Conservation (phyloP, 2,113 vertebrate genomes). For the Vimba vimba region DNA sequence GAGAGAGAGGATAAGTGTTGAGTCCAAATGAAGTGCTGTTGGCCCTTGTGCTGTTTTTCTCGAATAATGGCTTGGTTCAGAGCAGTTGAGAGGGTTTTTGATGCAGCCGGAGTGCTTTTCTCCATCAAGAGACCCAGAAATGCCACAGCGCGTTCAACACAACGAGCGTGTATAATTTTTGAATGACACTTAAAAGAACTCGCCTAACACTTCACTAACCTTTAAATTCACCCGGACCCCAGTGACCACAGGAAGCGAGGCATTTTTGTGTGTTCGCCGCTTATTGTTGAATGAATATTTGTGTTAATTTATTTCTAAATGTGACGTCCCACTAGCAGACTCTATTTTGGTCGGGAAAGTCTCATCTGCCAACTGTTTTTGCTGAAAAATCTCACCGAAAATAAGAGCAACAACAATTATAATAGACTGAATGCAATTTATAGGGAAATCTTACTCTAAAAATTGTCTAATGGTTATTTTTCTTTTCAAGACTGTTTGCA, state of each 20-base stretch:
- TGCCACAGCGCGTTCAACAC: slow-evolving; percentile 18
- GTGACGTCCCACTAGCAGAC: not conserved
- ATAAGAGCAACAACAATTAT: not conserved
- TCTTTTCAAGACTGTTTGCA: not conserved
- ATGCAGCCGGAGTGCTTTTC: slow-evolving; percentile 26
- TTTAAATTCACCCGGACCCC: not conserved
- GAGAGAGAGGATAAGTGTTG: slow-evolving; percentile 43
- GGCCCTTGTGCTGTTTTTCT: slow-evolving; percentile 6
- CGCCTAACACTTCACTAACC: slow-evolving; percentile 11
- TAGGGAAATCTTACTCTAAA: not conserved
- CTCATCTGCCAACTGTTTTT: not conserved
- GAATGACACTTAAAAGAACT: slow-evolving; percentile 37
- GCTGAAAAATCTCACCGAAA: not conserved
- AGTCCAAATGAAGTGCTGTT: slow-evolving; percentile 30
- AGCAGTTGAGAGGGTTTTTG: slow-evolving; percentile 20
- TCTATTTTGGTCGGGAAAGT: not conserved
- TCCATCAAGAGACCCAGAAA: slow-evolving; percentile 34
- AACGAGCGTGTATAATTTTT: slow-evolving; percentile 37
- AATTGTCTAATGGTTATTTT: not conserved
- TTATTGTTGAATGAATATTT: not conserved
- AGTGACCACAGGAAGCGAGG: slow-evolving; percentile 9
- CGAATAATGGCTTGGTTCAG: slow-evolving; percentile 30
- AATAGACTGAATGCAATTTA: not conserved
- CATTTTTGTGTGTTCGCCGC: not conserved
- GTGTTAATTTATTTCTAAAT: not conserved